Evolutionary conservation across 92 coral and sea anemone genomes (phyloP), one percentile per base, ranked within the genome.

Genomic region (Blastomussa wellsi): DNA sequence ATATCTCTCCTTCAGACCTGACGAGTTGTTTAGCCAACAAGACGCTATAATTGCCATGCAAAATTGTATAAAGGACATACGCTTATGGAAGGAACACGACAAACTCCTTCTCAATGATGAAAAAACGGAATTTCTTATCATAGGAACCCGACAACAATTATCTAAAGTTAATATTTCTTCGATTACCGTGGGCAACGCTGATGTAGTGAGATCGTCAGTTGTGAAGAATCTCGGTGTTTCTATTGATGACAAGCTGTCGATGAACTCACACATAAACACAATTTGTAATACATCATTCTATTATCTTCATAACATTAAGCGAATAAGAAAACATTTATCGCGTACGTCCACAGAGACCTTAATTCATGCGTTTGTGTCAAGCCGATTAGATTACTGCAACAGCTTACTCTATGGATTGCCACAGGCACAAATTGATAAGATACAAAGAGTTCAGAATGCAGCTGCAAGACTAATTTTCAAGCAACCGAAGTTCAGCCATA

Each of bases 101-200:
- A 76, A 76, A 76, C 79, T 76, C 37, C n/a, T n/a, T n/a, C 79
- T 76, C 79, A 76, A 47, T 24, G 66, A 49, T 48, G 79, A 76
- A 1, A 44, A 76, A 28, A 76, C 38, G n/a, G 79, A 76, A 24
- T 76, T 49, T 76, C 64, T 47, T 49, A 44, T 76, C 7, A 24
- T 29, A 9, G 79, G 79, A 7, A 52, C 79, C 79, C 7, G 65
- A 31, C 79, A 76, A 76, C 62, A 76, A 38, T 11, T 49, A 47
- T 49, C 79, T 24, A 76, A 76, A n/a, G 64, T 76, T 76, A 26
- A 76, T 32, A 76, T 76, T 24, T 76, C 79, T 76, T 48, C 4
- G 64, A 76, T 76, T 28, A 76, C 41, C 36, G 24, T 49, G 64
- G 79, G 39, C 3, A 76, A 47, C 10, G 48, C 79, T 12, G 64